Evolutionary conservation across 2,113 vertebrate species (phyloP).

Genomic region (Sphaerodactylus townsendi): DNA sequence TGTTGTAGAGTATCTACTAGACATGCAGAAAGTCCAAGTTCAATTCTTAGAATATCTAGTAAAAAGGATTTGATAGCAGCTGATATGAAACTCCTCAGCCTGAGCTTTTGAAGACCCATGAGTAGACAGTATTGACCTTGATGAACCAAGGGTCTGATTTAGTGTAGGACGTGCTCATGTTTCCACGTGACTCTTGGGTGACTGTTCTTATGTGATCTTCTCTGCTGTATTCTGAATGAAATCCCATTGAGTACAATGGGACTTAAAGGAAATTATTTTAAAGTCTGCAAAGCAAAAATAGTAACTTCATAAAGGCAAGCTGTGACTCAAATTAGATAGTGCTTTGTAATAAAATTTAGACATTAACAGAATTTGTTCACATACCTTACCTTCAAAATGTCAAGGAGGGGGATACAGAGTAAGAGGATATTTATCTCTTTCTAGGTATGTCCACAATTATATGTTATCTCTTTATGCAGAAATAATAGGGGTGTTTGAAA

Average conservation of each 20-base stretch:
- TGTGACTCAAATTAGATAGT: constrained; percentile 15
- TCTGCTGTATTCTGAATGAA: neutral
- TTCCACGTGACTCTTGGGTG: neutral
- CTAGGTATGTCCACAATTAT: neutral
- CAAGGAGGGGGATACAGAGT: neutral
- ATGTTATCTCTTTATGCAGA: neutral
- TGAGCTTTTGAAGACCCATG: too few relatives aligned
- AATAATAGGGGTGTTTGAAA: neutral
- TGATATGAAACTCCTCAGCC: too few relatives aligned
- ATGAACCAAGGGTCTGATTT: too few relatives aligned
- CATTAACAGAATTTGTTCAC: neutral
- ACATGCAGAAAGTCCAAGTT: too few relatives aligned
- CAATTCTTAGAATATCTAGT: too few relatives aligned
- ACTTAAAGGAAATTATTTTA: neutral
- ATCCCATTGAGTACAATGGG: too few relatives aligned
- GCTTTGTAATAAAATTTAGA: constrained; percentile 8
- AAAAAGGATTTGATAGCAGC: too few relatives aligned
- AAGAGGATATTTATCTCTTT: neutral
- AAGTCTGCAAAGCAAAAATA: constrained; percentile 20
- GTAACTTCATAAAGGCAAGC: constrained; percentile 15
- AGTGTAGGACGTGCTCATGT: too few relatives aligned
- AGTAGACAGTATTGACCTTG: too few relatives aligned
- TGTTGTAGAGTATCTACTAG: too few relatives aligned
- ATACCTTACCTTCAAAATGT: neutral
- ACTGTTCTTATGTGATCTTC: neutral